Base-by-base conservation (phyloP, 2,888 invertebrate species). In the Sepiola atlantica region DNA sequence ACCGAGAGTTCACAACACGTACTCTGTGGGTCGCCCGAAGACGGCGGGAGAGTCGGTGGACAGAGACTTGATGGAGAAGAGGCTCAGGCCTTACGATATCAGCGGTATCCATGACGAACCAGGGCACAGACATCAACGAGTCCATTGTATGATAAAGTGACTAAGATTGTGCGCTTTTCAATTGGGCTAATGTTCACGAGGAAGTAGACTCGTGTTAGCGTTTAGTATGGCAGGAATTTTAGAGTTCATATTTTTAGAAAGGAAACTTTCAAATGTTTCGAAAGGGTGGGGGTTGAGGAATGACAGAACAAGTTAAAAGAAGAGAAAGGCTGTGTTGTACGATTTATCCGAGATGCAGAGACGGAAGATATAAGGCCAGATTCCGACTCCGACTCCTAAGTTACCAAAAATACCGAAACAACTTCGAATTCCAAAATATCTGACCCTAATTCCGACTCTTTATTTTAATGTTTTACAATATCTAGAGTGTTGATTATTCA, bases 81-180 rank as follows among this genome's bases (percentile, higher is more conserved):
- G 32, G n/a, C 77, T 18, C 14, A 77, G 16, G n/a, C 77, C 45
- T n/a, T 14, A 14, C n/a, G n/a, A n/a, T 77, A 77, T 77, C 77
- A 77, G n/a, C 32, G 16, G 77, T 32, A 77, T 77, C 32, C 77
- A 32, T 77, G 77, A 77, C 77, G 16, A 32, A 32, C 32, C n/a
- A 32, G n/a, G 16, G n/a, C 32, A n/a, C n/a, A 77, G 77, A 77
- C 77, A 77, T 77, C 77, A 77, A 77, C 32, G 16, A n/a, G n/a
- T 77, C 32, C n/a, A 77, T 77, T 77, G 77, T 77, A n/a, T n/a
- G 77, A 77, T 77, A 77, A 77, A 77, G n/a, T 32, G 77, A 77
- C 77, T 77, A 14, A 77, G n/a, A 77, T 77, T 77, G 32, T 2
- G 77, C n/a, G n/a, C 77, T 18, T 77, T 77, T 77, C 21, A 77